Conservation (phyloP, 2,797 vertebrate genomes). For the Acrocephalus scirpaceus region DNA sequence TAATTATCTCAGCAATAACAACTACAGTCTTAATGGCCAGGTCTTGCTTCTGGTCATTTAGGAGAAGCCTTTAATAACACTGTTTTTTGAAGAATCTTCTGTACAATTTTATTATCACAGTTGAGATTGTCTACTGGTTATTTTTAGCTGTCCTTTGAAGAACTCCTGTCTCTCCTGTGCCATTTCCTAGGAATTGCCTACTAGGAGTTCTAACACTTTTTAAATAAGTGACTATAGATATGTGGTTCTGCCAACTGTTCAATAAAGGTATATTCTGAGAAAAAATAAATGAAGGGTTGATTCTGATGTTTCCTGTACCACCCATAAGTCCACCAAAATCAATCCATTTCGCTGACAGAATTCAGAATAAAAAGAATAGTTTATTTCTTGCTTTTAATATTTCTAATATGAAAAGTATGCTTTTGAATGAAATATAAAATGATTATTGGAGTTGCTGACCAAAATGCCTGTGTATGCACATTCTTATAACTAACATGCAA, state of each 20-base stretch:
- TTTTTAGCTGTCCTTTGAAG: constrained; percentile 17
- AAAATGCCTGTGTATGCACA: background rate
- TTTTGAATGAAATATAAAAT: background rate
- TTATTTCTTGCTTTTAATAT: background rate
- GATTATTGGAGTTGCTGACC: background rate
- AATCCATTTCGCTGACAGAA: background rate
- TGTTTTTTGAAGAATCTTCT: constrained; percentile 5
- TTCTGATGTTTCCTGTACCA: background rate
- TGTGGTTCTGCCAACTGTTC: background rate
- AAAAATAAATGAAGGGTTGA: background rate
- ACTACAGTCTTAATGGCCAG: background rate
- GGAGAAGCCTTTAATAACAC: background rate
- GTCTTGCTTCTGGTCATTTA: constrained; percentile 15
- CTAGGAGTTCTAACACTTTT: background rate
- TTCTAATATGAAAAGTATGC: background rate
- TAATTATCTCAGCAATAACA: constrained; percentile 68
- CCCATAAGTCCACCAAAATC: background rate
- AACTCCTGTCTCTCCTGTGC: background rate
- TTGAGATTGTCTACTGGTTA: constrained; percentile 19
- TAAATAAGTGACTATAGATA: background rate
- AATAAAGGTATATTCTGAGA: background rate
- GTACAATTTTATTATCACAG: constrained; percentile 20
- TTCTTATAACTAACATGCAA: background rate
- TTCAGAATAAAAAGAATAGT: background rate
- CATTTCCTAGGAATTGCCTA: background rate